A percentile compares a stretch with the other conserved stretches of the same genome.
These are phyloP conservation scores for Otis tarda DNA, from an alignment of 2,113 vertebrate species.

Conservation along the genomic window DNA sequence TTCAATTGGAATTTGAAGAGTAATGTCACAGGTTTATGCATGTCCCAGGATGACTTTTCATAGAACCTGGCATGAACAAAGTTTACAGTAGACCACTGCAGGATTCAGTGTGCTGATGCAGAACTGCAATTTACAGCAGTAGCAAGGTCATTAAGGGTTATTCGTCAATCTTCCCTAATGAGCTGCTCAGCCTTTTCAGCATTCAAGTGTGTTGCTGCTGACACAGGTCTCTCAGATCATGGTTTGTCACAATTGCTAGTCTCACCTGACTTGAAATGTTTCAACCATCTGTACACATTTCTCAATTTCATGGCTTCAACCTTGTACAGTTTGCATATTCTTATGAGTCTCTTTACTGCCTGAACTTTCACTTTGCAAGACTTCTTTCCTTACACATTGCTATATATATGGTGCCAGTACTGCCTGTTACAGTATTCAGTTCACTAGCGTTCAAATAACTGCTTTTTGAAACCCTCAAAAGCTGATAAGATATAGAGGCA, in stretches of 20 bases:
- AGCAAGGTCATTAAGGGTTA: conserved; percentile 58
- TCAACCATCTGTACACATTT: conserved; percentile 65
- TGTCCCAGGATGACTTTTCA: background rate
- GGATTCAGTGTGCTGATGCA: conserved; percentile 2
- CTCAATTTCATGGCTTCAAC: conserved; percentile 51
- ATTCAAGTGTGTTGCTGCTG: conserved; percentile 58
- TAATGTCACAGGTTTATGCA: background rate
- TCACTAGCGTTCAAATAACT: background rate
- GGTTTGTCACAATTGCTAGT: conserved; percentile 63
- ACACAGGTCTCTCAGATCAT: conserved; percentile 61
- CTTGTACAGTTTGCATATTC: conserved; percentile 9
- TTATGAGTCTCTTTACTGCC: background rate
- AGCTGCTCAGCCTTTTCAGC: conserved; percentile 63
- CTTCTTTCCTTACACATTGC: background rate
- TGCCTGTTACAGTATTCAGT: background rate
- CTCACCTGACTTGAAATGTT: conserved; percentile 63
- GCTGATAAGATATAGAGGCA: background rate
- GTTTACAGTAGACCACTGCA: background rate
- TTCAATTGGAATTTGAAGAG: background rate
- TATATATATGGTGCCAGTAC: background rate
- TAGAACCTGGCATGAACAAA: background rate
- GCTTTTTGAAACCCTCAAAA: background rate
- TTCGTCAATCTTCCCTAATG: conserved; percentile 54
- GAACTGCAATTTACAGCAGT: conserved; percentile 33
- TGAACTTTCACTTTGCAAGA: background rate